Evolutionary conservation across 2,113 vertebrate genomes (phyloP), one percentile per base, ranked within the genome.

Genomic region (Eulacestoma nigropectus): DNA sequence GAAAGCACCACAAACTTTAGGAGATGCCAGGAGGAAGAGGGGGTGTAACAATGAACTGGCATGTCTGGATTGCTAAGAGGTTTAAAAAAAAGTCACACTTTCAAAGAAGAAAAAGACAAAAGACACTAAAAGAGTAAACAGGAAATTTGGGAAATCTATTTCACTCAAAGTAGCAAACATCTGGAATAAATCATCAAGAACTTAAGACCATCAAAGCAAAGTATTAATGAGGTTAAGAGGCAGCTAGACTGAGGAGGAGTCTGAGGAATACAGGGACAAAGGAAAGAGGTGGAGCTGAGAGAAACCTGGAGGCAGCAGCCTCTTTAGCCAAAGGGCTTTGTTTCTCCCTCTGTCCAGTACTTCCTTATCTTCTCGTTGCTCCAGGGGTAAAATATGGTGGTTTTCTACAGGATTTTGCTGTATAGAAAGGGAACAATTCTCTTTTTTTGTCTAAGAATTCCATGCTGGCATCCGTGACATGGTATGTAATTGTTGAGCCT

Each of bases 111-210:
- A 88, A 94, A 91, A 91, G 91, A 96, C 94, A 96, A 84, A 92
- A 94, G 96, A n/a, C 90, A 73, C 78, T 89, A 87, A 78, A 87
- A 78, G 69, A 90, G 62, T 95, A 96, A 96, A 97, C 96, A 97
- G 96, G 96, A 96, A 96, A 96, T 96, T 78, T 90, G 86, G 77
- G 90, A 94, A 96, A 89, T 91, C 93, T 90, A 89, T 93, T 97
- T 95, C 88, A 72, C 92, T 94, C 90, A 42, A 93, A 96, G 96
- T 93, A 96, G 86, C 73, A 95, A 95, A 84, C 96, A 97, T 97
- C 96, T 97, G 96, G 96, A 96, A 94, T 90, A 89, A 90, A 96
- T 97, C 93, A 83, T 89, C 90, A 93, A 87, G 92, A 94, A 81
- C 46, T 96, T 90, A 95, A 96, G 88, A 89, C 44, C 96, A 97